phyloP scores from a whole-genome alignment of 2,888 invertebrate genomes.

The Melieria omissa region DNA sequence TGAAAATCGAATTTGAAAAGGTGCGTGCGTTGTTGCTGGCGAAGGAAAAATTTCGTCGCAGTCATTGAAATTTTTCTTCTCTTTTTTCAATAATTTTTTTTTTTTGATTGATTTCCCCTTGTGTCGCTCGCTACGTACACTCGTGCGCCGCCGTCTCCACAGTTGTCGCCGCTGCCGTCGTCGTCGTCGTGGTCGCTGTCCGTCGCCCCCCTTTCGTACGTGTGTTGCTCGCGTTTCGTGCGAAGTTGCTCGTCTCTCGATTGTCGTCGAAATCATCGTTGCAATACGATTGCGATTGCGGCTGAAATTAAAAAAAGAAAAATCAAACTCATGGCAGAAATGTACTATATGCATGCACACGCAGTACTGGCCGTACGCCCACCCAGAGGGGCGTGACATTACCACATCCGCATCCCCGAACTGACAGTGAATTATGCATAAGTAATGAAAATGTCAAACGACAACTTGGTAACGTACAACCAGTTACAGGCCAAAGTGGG shows the following conservation, averaged over 20 bases:
- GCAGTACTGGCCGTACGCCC: too few species aligned
- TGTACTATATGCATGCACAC: too few species aligned
- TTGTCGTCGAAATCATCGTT: neutral
- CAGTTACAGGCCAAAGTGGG: too few species aligned
- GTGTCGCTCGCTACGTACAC: slow-evolving; percentile 47
- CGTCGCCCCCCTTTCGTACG: slow-evolving; percentile 31
- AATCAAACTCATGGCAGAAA: too few species aligned
- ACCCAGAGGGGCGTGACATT: too few species aligned
- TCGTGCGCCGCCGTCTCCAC: slow-evolving; percentile 39
- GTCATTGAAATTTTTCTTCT: slow-evolving; percentile 23
- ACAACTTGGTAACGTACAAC: too few species aligned
- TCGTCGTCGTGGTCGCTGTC: slow-evolving; percentile 33
- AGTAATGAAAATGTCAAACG: too few species aligned
- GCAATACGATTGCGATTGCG: too few species aligned
- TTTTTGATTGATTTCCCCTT: slow-evolving; percentile 58
- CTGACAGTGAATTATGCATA: too few species aligned
- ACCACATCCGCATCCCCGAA: too few species aligned
- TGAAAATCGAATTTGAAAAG: slow-evolving; percentile 2
- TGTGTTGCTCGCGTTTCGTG: slow-evolving; percentile 31
- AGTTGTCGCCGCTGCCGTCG: slow-evolving; percentile 39
- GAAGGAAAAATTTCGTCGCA: slow-evolving; percentile 47
- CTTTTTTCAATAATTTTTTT: slow-evolving; percentile 44
- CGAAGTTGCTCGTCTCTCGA: slow-evolving; percentile 24
- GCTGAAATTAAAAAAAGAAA: too few species aligned
- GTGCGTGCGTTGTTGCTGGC: neutral